Base-by-base conservation (phyloP, 2,888 invertebrate species). In the Athrips mouffetella region DNA sequence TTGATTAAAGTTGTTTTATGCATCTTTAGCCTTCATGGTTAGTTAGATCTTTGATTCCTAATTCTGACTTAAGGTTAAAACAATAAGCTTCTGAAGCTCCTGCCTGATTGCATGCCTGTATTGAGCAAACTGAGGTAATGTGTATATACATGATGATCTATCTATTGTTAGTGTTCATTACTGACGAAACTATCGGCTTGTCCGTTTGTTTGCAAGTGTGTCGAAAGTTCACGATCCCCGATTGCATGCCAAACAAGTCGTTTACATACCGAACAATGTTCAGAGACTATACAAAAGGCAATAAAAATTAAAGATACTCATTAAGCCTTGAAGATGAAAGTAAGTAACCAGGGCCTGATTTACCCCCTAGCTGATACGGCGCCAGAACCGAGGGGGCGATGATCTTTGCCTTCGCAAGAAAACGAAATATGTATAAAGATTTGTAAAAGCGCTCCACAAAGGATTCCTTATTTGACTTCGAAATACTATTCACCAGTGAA, bases 111-210 rank as follows among this genome's bases (percentile, higher is more conserved):
- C 42, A 29, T 42, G 20, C 29, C 42, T 42, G 42, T 16, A 13
- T 42, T 20, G 41, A 51, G 42, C 46, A 48, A 50, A 57, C 56
- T 61, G 59, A 51, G 50, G 58, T 51, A 60, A 63, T 25, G 21
- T 18, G 44, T 16, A 29, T 29, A 44, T 13, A 25, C 31, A 21
- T 21, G 73, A 80, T 75, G 80, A 80, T 74, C 82, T 76, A 80
- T 74, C 82, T 76, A 86, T 87, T 87, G 85, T 86, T 85, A 76
- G 76, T 76, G 70, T 79, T 71, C 74, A 76, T 77, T 68, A 70
- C 60, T 80, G 71, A 68, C 58, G 75, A 75, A 80, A 81, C 66
- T 58, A 55, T 58, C 61, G 59, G 62, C 58, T 56, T 55, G 57
- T 65, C 65, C 59, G 30, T 50, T 35, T 50, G 47, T 42, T 48